Evolutionary conservation across 2,113 vertebrate species (phyloP).

Genomic region (Boleophthalmus pectinirostris): DNA sequence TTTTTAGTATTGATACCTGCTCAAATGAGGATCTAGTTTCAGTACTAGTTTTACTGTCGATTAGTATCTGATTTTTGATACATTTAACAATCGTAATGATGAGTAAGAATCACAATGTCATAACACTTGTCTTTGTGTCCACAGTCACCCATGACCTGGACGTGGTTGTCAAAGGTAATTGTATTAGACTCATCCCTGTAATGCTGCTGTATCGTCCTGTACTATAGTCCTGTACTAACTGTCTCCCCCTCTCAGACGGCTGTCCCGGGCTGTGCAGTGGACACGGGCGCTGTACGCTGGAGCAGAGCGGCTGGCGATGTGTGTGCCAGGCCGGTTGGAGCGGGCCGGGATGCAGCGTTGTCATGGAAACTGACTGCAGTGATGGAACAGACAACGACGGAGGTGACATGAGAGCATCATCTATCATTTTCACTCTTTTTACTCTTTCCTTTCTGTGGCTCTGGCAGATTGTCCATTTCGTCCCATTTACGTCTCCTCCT

Average conservation of each 20-base stretch:
- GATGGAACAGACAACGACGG: constrained; percentile 96
- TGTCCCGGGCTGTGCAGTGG: constrained; percentile 96
- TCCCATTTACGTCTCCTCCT: constrained; percentile 27
- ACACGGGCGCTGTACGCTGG: constrained; percentile 94
- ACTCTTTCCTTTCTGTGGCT: constrained; percentile 31
- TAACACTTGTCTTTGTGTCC: constrained; percentile 22
- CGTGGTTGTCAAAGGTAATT: constrained; percentile 78
- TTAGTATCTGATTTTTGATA: too few species aligned
- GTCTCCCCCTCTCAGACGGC: constrained; percentile 79
- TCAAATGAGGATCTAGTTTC: too few species aligned
- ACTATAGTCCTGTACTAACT: constrained; percentile 1
- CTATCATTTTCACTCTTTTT: constrained; percentile 62
- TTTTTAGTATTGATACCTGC: too few species aligned
- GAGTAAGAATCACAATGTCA: constrained; percentile 22
- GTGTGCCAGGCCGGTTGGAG: constrained; percentile 98
- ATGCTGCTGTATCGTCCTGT: not conserved
- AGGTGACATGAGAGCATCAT: constrained; percentile 81
- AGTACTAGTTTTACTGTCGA: too few species aligned
- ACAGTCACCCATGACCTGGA: constrained; percentile 78
- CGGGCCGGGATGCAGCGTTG: constrained; percentile 90
- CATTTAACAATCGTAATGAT: too few species aligned
- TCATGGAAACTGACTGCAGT: constrained; percentile 98
- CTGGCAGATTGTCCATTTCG: constrained; percentile 40
- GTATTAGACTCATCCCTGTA: constrained; percentile 12
- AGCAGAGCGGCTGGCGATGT: constrained; percentile 98